Base-by-base conservation (phyloP, 2,888 invertebrate species). In the Cerceris ruficornis region DNA sequence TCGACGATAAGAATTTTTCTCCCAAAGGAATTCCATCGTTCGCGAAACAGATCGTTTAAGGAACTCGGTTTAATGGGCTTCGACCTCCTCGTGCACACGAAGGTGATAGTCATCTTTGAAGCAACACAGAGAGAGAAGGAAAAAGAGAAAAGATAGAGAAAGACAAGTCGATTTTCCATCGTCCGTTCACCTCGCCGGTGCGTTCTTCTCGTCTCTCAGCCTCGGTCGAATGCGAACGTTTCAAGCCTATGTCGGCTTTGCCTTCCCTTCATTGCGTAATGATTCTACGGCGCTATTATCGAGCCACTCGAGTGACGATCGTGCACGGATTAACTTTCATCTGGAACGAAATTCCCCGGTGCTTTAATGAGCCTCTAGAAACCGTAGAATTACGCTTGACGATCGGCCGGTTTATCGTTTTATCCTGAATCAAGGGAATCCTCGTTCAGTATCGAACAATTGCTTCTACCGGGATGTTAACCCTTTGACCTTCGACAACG, bases 161-260 rank as follows among this genome's bases (percentile, higher is more conserved):
- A 11, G 49, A 13, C 54, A 58, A 52, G 42, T 65, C 28, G 75
- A 58, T 64, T 66, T 54, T 70, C 62, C 60, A 66, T 66, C 62
- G 77, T 77, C 67, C 77, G 69, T 75, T 77, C 75, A 67, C 75
- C 75, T 62, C 69, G 57, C 13, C 28, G 28, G 9, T 14, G 55
- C 75, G 57, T 72, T 67, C 76, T 68, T 54, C 50, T 46, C 46
- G 46, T 46, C 11, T 46, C 46, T 46, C 6, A 46, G 46, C 46
- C 46, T 46, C 46, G 46, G 1, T 28, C 28, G 28, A 28, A 28
- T 28, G 28, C 28, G 28, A 28, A 28, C 4, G 28, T 28, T 28
- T 28, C 28, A 28, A 28, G 28, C 28, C 28, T 4, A 28, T 28
- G 28, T 4, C 28, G 28, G 9, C 9, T 46, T 46, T 46, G 5